Percentiles rank a stretch among this genome's conserved stretches.
Conservation (phyloP, 2,797 vertebrate genomes). For the Sebastes wilsoni region DNA sequence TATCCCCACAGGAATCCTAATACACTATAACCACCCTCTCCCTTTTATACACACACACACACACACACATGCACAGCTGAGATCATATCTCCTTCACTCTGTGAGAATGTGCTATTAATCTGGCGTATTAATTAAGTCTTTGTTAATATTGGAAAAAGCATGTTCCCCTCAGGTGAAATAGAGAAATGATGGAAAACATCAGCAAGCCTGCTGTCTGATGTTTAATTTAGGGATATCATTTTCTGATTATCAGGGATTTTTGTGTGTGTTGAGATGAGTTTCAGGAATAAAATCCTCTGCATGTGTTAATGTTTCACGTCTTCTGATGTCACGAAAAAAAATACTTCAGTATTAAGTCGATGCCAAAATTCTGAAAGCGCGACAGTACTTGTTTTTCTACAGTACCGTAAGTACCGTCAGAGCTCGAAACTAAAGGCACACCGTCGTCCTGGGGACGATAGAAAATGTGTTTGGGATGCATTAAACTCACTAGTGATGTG, state of each 20-base stretch:
- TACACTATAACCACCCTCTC: neutral
- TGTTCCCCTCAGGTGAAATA: conserved; percentile 31
- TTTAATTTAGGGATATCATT: conserved; percentile 41
- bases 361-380: too few relatives aligned
- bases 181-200: conserved; percentile 32
- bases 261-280: neutral
- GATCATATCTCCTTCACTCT: conserved; percentile 25
- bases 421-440: too few relatives aligned
- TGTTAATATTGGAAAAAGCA: conserved; percentile 47
- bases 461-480: too few relatives aligned
- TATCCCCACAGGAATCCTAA: conserved; percentile 62
- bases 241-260: conserved; percentile 24
- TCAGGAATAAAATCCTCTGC: conserved; percentile 13
- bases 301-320: neutral
- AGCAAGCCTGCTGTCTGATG: conserved; percentile 13
- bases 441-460: too few relatives aligned
- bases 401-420: too few relatives aligned
- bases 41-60: neutral
- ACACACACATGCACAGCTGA: neutral
- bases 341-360: too few relatives aligned
- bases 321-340: neutral
- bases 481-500: too few relatives aligned
- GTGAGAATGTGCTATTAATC: conserved; percentile 53
- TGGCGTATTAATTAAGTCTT: conserved; percentile 54
- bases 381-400: too few relatives aligned